Evolutionary conservation across 2,888 invertebrate species (phyloP).

Genomic region (Doris montereyensis): DNA sequence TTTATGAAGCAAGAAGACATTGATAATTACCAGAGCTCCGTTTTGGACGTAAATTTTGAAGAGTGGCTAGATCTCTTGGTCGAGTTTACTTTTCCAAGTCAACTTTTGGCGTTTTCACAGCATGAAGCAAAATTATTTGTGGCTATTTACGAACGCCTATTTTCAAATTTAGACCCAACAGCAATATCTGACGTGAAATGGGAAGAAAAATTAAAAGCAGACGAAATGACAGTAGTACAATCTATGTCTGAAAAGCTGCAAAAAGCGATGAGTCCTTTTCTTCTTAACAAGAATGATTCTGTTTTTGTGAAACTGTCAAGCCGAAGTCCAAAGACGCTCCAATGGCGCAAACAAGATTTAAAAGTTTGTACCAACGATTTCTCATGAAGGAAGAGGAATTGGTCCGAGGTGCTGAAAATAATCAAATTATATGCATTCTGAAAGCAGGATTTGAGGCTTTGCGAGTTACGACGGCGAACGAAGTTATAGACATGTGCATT

Average conservation of each 20-base stretch:
- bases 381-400: slow-evolving; percentile 43
- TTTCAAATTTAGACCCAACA: slow-evolving; percentile 40
- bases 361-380: slow-evolving; percentile 49
- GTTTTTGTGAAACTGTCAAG: slow-evolving; percentile 64
- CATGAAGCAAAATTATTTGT: slow-evolving; percentile 56
- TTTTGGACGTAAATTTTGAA: slow-evolving; percentile 61
- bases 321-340: slow-evolving; percentile 64
- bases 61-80: slow-evolving; percentile 54
- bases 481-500: slow-evolving; percentile 59
- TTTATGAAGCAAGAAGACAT: slow-evolving; percentile 47
- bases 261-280: slow-evolving; percentile 47
- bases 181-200: slow-evolving; percentile 40
- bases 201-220: slow-evolving; percentile 39
- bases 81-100: slow-evolving; percentile 58
- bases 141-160: slow-evolving; percentile 53
- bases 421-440: slow-evolving; percentile 56
- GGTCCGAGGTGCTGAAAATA: slow-evolving; percentile 49
- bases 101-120: slow-evolving; percentile 50
- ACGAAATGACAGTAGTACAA: slow-evolving; percentile 46
- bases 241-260: slow-evolving; percentile 48
- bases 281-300: slow-evolving; percentile 41
- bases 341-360: slow-evolving; percentile 52
- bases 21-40: slow-evolving; percentile 52
- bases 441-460: slow-evolving; percentile 57
- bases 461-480: slow-evolving; percentile 50